Percentiles rank a stretch among this genome's conserved stretches.
phyloP scores from a whole-genome alignment of 2,888 invertebrate genomes.

The Lasioglossum morio region DNA sequence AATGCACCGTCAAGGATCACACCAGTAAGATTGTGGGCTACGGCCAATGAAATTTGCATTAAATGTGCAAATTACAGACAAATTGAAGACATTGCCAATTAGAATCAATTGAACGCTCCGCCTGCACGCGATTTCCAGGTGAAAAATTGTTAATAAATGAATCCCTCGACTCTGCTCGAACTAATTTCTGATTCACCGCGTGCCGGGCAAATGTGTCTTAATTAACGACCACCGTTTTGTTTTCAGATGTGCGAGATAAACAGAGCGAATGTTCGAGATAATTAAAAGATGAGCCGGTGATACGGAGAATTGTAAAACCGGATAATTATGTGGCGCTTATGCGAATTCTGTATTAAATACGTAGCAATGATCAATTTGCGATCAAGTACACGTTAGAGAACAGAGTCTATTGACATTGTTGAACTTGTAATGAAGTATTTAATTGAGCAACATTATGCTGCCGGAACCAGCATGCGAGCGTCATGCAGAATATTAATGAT shows the following conservation, averaged over 20 bases:
- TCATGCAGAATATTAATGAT: background rate
- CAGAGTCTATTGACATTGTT: background rate
- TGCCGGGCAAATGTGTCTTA: background rate
- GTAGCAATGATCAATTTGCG: background rate
- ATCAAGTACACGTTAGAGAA: background rate
- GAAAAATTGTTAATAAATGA: slow-evolving; percentile 34
- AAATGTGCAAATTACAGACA: slow-evolving; percentile 40
- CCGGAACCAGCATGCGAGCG: background rate
- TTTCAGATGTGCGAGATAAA: background rate
- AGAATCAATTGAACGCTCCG: slow-evolving; percentile 35
- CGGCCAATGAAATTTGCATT: slow-evolving; percentile 51
- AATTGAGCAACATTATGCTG: background rate
- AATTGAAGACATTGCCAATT: slow-evolving; percentile 37
- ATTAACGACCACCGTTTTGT: background rate
- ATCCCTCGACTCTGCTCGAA: slow-evolving; percentile 32
- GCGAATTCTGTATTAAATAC: background rate
- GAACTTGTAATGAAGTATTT: background rate
- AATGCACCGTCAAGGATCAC: slow-evolving; percentile 47
- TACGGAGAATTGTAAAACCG: background rate
- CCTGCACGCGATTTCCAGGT: slow-evolving; percentile 17
- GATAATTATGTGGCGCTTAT: background rate
- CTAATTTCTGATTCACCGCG: background rate
- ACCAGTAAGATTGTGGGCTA: slow-evolving; percentile 28
- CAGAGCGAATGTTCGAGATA: background rate
- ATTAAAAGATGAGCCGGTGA: background rate